Percentiles rank a stretch among this genome's conserved stretches.
These are phyloP conservation scores for Protobothrops flavoviridis DNA, from an alignment of 2,113 vertebrate species.

Conservation along the genomic window DNA sequence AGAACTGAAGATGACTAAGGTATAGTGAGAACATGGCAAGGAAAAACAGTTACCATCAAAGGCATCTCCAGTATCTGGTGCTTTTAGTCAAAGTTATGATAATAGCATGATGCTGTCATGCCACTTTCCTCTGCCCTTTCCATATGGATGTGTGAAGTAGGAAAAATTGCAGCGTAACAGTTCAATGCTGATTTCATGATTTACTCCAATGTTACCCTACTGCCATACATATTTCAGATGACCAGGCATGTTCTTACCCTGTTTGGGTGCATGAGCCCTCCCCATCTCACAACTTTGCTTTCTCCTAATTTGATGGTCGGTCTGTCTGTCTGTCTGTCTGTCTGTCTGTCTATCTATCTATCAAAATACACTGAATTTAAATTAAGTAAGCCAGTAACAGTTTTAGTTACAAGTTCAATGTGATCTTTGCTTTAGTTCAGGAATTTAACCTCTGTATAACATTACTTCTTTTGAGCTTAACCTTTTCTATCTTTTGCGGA, in stretches of 20 bases:
- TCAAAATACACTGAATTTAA: not conserved
- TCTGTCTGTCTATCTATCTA: not conserved
- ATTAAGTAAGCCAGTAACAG: not conserved
- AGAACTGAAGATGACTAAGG: not conserved
- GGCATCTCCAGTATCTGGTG: not conserved
- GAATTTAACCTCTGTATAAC: not conserved
- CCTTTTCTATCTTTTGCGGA: not conserved
- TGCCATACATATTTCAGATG: not conserved
- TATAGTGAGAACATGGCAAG: not conserved
- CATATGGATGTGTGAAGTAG: not conserved
- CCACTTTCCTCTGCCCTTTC: not conserved
- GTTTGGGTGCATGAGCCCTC: not conserved
- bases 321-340: no score
- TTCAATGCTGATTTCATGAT: not conserved
- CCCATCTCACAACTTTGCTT: not conserved
- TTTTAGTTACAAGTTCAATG: not conserved
- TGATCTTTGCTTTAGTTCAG: not conserved
- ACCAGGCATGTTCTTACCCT: not conserved
- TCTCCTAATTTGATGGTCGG: not conserved
- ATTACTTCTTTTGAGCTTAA: not conserved
- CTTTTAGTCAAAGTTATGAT: not conserved
- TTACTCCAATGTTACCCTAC: not conserved
- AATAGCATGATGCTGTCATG: not conserved
- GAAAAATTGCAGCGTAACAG: not conserved
- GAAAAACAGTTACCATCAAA: not conserved